Percentiles rank a stretch among this genome's conserved stretches.
phyloP scores from a whole-genome alignment of 2,888 invertebrate genomes.

The Meiosimyza platycephala region DNA sequence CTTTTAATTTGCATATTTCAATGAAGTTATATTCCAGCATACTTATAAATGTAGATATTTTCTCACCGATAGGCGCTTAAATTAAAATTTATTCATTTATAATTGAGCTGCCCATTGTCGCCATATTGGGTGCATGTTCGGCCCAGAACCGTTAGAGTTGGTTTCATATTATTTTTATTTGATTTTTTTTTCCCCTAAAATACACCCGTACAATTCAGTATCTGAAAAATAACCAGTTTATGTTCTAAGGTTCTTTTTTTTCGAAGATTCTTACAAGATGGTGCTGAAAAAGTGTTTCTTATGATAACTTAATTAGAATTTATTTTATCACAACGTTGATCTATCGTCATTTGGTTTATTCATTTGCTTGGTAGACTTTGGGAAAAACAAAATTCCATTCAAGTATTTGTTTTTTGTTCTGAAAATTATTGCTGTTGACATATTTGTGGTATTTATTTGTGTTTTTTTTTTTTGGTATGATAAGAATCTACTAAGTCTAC shows the following conservation, averaged over 20 bases:
- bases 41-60: slow-evolving; percentile 43
- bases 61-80: slow-evolving; percentile 52
- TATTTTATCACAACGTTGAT: slow-evolving; percentile 57
- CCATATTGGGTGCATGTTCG: slow-evolving; percentile 7
- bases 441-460: not conserved
- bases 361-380: not conserved
- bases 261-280: not conserved
- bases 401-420: not conserved
- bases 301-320: slow-evolving; percentile 58
- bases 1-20: slow-evolving; percentile 27
- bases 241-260: not conserved
- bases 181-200: not conserved
- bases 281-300: not conserved
- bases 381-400: slow-evolving; percentile 5
- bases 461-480: not conserved
- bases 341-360: slow-evolving; percentile 43
- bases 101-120: slow-evolving; percentile 44
- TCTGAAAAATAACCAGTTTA: not conserved
- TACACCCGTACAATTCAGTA: not conserved
- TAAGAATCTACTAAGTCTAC: not conserved
- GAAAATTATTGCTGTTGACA: not conserved
- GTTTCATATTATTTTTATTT: not conserved
- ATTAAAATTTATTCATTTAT: slow-evolving; percentile 56
- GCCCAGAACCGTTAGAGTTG: slow-evolving; percentile 15
- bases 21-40: slow-evolving; percentile 31